Conservation (phyloP, 2,888 invertebrate species). For the Fragum whitleyi region DNA sequence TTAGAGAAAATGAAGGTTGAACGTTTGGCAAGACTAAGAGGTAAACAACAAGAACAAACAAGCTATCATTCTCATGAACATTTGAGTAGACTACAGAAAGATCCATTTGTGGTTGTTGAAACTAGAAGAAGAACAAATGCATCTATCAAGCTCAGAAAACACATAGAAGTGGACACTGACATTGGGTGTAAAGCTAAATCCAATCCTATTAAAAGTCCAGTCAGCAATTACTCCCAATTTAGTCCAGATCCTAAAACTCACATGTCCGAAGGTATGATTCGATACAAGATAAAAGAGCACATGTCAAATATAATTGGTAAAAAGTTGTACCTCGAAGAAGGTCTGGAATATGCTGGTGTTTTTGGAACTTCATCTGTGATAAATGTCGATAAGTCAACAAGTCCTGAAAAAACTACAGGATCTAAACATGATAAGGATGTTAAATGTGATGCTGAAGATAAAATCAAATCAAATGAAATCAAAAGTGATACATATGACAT, state of each 20-base stretch:
- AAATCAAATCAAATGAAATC: background rate
- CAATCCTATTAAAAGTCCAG: background rate
- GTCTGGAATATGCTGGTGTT: background rate
- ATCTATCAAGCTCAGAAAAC: background rate
- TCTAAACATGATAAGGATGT: background rate
- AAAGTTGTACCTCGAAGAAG: constrained; percentile 35
- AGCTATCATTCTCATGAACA: background rate
- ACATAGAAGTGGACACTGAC: background rate
- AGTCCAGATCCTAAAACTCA: constrained; percentile 33
- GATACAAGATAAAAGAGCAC: constrained; percentile 48
- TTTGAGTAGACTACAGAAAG: background rate
- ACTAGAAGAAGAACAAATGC: background rate
- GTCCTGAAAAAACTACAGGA: too few species aligned
- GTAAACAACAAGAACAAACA: background rate
- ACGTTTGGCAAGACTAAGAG: background rate
- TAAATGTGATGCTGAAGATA: background rate
- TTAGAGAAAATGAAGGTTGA: constrained; percentile 18
- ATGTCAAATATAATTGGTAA: constrained; percentile 61
- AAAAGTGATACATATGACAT: background rate
- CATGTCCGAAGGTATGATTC: constrained; percentile 50
- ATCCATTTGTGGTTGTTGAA: background rate
- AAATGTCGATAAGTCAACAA: background rate
- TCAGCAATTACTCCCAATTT: constrained; percentile 35
- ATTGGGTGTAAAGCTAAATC: background rate
- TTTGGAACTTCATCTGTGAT: background rate